phyloP scores from a whole-genome alignment of 1,140 invertebrate species.

The Psilanteris sp. region DNA sequence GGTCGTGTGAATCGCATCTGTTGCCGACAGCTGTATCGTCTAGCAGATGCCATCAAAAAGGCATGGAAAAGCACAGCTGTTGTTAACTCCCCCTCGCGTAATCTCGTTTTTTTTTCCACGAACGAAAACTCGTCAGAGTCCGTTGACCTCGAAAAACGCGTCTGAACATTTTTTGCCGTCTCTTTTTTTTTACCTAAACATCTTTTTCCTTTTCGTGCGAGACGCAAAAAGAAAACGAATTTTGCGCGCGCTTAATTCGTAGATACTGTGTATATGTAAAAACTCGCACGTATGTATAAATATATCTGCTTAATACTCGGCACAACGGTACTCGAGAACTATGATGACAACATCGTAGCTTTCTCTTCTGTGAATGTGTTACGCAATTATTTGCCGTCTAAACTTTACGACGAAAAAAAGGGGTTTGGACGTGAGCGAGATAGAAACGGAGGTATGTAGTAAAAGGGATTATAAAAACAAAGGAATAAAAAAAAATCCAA shows the following conservation, averaged over 20 bases:
- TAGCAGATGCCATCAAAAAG: conserved; percentile 71
- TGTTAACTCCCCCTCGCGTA: conserved; percentile 19
- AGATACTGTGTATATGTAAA: no score
- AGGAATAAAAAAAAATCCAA: conserved; percentile 10
- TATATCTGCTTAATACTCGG: not conserved
- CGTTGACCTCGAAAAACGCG: conserved; percentile 26
- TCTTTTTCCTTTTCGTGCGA: not conserved
- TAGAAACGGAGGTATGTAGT: conserved; percentile 5
- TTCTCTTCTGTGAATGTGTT: conserved; percentile 55
- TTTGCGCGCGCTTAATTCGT: no score
- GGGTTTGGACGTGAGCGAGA: conserved; percentile 2
- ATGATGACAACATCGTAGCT: no score
- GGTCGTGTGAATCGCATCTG: conserved; percentile 61
- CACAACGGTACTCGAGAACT: no score
- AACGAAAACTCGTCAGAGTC: conserved; percentile 16
- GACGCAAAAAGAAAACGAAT: not conserved
- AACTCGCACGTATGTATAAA: not conserved
- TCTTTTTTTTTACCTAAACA: not conserved
- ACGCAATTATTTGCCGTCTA: conserved; percentile 54
- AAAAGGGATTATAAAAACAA: conserved; percentile 9
- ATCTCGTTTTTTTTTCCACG: conserved; percentile 6
- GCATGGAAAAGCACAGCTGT: conserved; percentile 62
- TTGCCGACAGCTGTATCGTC: conserved; percentile 68
- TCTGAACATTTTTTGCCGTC: conserved; percentile 6
- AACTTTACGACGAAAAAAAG: conserved; percentile 18